Evolutionary conservation across 2,797 vertebrate species (phyloP).

Genomic region (Lepilemur septentrionalis): DNA sequence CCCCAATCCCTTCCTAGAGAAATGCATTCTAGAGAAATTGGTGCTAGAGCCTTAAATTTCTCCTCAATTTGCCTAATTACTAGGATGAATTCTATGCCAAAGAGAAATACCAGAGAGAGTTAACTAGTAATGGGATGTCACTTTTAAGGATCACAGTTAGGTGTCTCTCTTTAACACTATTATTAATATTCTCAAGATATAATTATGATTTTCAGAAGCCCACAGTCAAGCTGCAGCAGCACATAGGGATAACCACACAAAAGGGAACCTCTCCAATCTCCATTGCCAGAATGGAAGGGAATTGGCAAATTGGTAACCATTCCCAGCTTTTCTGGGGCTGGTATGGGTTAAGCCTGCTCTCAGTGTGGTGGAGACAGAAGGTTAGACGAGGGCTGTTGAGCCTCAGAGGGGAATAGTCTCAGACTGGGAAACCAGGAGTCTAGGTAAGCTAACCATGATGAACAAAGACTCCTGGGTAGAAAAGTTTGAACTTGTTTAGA

Average conservation of each 20-base stretch:
- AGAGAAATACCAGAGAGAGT: background rate
- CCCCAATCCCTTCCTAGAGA: background rate
- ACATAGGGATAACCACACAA: background rate
- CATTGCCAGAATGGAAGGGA: background rate
- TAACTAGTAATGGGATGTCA: background rate
- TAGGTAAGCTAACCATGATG: background rate
- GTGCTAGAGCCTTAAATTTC: conserved; percentile 4
- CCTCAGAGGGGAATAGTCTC: background rate
- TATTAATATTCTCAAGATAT: background rate
- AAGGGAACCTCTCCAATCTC: background rate
- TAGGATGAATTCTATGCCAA: background rate
- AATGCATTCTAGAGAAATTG: conserved; percentile 36
- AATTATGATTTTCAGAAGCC: background rate
- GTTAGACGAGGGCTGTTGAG: background rate
- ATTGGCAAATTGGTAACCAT: background rate
- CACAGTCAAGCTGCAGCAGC: background rate
- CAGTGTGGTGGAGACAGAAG: background rate
- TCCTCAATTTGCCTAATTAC: background rate
- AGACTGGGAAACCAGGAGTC: background rate
- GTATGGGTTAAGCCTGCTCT: background rate
- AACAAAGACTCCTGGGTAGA: background rate
- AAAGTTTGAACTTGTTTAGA: conserved; percentile 36
- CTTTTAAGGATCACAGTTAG: conserved; percentile 2
- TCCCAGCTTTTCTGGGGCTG: background rate
- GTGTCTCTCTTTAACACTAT: background rate